Conservation (phyloP, 2,888 invertebrate species). For the Agonopterix subpropinquella region DNA sequence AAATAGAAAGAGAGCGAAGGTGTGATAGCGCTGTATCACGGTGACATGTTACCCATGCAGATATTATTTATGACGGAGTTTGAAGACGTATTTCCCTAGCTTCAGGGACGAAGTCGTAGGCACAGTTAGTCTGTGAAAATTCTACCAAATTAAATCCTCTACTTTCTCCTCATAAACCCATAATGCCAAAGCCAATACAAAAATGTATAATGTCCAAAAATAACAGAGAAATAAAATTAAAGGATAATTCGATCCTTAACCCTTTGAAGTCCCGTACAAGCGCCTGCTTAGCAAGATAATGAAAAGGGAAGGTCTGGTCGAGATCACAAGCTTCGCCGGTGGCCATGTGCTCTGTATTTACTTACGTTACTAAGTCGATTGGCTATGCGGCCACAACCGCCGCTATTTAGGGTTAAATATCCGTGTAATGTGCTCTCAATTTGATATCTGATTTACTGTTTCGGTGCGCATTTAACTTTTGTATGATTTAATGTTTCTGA, state of each 20-base stretch:
- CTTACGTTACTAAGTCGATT: conserved; percentile 26
- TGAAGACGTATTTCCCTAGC: no score
- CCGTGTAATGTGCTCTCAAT: background rate
- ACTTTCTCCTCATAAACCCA: background rate
- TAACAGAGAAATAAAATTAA: background rate
- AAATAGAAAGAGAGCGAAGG: no score
- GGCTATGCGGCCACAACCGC: conserved; percentile 18
- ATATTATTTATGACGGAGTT: no score
- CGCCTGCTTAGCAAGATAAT: background rate
- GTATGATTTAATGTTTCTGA: no score
- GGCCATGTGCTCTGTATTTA: conserved; percentile 35
- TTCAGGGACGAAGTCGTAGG: no score
- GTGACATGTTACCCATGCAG: no score
- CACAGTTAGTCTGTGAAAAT: background rate
- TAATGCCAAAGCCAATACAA: background rate
- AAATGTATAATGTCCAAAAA: background rate
- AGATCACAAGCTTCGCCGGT: conserved; percentile 15
- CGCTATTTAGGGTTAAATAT: conserved; percentile 9
- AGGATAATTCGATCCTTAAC: background rate
- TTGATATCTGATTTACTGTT: background rate
- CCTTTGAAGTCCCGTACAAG: background rate
- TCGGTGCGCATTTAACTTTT: no score
- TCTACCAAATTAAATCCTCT: background rate
- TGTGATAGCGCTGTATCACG: no score
- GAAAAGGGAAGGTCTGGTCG: conserved; percentile 1